Conservation (phyloP, 1,140 invertebrate genomes). For the Melipona quadrifasciata region DNA sequence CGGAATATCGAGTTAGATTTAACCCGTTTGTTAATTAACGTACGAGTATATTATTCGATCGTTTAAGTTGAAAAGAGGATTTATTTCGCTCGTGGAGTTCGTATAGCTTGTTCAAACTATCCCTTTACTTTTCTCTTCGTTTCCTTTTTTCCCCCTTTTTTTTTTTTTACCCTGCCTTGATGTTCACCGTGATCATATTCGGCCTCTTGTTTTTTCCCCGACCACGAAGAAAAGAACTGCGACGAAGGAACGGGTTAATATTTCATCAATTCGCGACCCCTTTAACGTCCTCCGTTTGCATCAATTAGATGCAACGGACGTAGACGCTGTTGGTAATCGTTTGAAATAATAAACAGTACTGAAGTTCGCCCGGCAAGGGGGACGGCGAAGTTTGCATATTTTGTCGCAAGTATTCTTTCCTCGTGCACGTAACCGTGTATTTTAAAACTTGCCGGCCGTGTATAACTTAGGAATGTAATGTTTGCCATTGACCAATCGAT, state of each 20-base stretch:
- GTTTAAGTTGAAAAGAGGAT: constrained; percentile 6
- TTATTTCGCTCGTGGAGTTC: neutral
- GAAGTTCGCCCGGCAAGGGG: constrained; percentile 5
- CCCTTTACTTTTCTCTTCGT: neutral
- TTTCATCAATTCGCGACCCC: constrained; percentile 44
- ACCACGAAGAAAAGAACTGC: constrained; percentile 8
- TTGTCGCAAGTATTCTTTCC: neutral
- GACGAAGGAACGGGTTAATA: constrained; percentile 39
- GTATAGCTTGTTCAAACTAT: constrained; percentile 5
- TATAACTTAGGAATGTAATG: neutral
- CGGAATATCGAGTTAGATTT: neutral
- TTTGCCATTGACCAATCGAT: neutral
- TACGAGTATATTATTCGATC: neutral
- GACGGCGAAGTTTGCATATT: neutral
- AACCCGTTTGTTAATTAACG: constrained; percentile 2
- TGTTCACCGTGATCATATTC: neutral
- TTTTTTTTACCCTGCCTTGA: neutral
- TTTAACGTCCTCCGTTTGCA: constrained; percentile 21
- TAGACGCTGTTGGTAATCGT: constrained; percentile 15
- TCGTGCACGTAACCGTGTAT: neutral
- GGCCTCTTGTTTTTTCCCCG: neutral
- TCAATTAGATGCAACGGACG: constrained; percentile 31
- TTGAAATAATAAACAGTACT: constrained; percentile 40
- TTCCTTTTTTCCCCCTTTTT: neutral
- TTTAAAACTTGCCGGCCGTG: neutral